Base-by-base conservation (phyloP, 2,797 vertebrate genomes). In the Sebastes glaucus region DNA sequence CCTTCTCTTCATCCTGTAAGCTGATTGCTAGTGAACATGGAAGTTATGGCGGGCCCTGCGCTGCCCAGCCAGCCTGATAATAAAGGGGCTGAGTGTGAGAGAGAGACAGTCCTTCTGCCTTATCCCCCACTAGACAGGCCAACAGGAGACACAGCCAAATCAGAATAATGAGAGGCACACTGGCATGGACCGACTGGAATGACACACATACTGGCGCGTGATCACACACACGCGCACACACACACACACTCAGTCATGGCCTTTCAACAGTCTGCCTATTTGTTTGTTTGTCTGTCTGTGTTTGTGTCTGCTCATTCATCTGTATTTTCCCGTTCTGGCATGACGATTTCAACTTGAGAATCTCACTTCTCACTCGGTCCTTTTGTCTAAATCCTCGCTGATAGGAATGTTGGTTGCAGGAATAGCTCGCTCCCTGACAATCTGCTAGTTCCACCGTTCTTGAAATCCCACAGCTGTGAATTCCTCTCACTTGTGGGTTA, bases 141-240 rank as follows among this genome's bases (percentile, higher is more conserved):
- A 90, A 90, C 86, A 93, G 88, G 84, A 92, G 88, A 93, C 84
- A 87, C 82, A 90, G 91, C 91, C 90, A 94, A 95, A 96, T 96
- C 95, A 95, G 94, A 95, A 94, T 96, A 96, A 96, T 96, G 95
- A 96, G 95, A 93, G 71, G 84, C 92, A 80, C 88, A 89, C 88
- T 92, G 94, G 84, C 91, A 91, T 90, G 90, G 92, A 88, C 87
- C 70, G 73, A 92, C 89, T 94, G 90, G 90, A 93, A 87, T 90
- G 89, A 92, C 89, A 89, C 92, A 90, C 88, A 89, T 78, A 90
- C 83, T 83, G 77, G 74, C 84, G 67, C 72, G 32, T 64, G 74
- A 84, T 74, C 86, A 46, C 80, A 66, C 65, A 61, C 66, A 16
- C 66, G 6, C 69, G 13, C 33, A 0, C 7, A 2, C 30, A 7